Percentiles rank a stretch among this genome's conserved stretches.
Conservation (phyloP, 2,797 vertebrate genomes). For the Phylloscopus collybita region DNA sequence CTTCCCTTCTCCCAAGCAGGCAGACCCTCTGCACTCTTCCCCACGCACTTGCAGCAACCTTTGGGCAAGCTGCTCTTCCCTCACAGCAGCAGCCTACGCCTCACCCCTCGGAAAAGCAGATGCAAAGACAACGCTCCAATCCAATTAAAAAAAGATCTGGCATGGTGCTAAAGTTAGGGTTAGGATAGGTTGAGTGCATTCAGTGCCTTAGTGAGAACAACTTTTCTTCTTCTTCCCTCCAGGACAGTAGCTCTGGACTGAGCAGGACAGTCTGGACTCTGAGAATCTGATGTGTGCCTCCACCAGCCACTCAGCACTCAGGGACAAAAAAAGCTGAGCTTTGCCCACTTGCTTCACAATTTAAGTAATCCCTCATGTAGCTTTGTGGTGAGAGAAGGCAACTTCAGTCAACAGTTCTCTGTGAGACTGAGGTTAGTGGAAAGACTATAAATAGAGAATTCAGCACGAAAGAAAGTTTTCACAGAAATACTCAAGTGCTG, state of each 20-base stretch:
- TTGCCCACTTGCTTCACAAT: not conserved
- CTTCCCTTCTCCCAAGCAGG: not conserved
- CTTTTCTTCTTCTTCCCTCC: not conserved
- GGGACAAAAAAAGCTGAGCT: slow-evolving; percentile 4
- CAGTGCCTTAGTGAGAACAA: not conserved
- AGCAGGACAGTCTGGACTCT: not conserved
- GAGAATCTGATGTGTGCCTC: not conserved
- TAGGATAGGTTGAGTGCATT: not conserved
- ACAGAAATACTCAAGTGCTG: not conserved
- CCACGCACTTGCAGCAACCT: not conserved
- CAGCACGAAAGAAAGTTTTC: slow-evolving; percentile 8
- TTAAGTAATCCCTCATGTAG: slow-evolving; percentile 37
- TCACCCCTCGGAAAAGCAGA: not conserved
- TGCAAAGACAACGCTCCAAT: not conserved
- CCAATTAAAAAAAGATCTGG: not conserved
- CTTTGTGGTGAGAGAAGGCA: slow-evolving; percentile 32
- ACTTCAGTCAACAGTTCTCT: slow-evolving; percentile 24
- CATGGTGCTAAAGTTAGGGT: not conserved
- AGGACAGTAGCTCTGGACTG: not conserved
- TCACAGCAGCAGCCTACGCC: not conserved
- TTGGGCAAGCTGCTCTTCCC: not conserved
- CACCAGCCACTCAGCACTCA: not conserved
- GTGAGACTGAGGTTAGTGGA: slow-evolving; percentile 26
- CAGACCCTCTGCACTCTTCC: not conserved
- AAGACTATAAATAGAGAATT: slow-evolving; percentile 44